These are phyloP conservation scores for Pandemis heparana DNA, from an alignment of 2,888 invertebrate species.

Conservation along the genomic window DNA sequence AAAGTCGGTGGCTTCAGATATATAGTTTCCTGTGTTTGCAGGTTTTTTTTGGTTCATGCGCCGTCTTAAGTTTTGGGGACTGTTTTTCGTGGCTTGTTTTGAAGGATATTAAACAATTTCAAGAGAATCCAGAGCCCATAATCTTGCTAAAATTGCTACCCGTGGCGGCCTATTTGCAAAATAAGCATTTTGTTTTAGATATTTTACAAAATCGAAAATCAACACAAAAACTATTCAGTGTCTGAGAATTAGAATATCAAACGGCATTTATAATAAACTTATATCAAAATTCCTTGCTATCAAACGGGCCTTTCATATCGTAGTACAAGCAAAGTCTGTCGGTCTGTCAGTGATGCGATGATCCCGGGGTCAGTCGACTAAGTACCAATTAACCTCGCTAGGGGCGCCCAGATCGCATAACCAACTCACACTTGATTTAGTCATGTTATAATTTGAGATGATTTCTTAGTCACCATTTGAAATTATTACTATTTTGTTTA, in stretches of 20 bases:
- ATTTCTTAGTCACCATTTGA: not conserved
- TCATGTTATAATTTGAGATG: constrained; percentile 3
- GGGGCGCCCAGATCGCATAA: constrained; percentile 11
- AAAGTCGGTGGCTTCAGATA: not conserved
- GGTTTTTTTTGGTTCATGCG: not conserved
- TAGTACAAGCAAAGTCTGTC: not conserved
- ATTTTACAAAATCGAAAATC: no score
- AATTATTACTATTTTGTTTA: no score
- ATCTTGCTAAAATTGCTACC: no score
- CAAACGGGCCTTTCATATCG: not conserved
- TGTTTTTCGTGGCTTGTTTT: no score
- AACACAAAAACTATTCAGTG: not conserved
- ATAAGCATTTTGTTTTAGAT: no score
- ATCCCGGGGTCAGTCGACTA: constrained; percentile 50
- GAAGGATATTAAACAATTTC: no score
- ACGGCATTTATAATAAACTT: not conserved
- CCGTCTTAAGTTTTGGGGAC: no score
- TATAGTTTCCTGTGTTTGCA: not conserved
- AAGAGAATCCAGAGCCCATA: no score
- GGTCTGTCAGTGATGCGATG: constrained; percentile 27
- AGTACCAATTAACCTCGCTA: constrained; percentile 49
- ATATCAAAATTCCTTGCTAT: not conserved
- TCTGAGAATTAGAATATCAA: not conserved
- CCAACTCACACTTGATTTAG: not conserved
- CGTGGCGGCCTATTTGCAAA: no score